Evolutionary conservation across 2,888 invertebrate species (phyloP).

Genomic region (Platycnemis pennipes): DNA sequence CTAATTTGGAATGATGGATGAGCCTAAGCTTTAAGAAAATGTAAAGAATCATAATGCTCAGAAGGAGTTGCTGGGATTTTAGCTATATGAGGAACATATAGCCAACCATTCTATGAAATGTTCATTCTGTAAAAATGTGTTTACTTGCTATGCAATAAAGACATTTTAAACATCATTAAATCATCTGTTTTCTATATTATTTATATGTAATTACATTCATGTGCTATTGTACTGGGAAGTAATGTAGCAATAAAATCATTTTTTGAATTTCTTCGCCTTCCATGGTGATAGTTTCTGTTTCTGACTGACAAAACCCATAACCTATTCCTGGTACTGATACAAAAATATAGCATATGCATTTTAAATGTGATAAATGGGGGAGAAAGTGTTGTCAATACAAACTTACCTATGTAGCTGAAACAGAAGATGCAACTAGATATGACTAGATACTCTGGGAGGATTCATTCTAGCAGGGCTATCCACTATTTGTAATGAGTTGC

Average conservation of each 20-base stretch:
- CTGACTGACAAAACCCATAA: neutral
- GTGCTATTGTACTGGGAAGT: slow-evolving; percentile 40
- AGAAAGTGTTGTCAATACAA: too few relatives aligned
- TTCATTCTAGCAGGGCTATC: too few relatives aligned
- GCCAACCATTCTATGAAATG: slow-evolving; percentile 59
- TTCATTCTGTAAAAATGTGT: slow-evolving; percentile 67
- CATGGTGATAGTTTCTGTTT: slow-evolving; percentile 1
- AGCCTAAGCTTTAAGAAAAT: slow-evolving; percentile 7
- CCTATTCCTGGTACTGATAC: neutral
- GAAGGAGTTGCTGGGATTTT: slow-evolving; percentile 6
- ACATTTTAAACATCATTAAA: slow-evolving; percentile 54
- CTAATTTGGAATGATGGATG: slow-evolving; percentile 53
- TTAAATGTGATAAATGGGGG: too few relatives aligned
- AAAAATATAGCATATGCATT: too few relatives aligned
- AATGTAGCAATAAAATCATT: slow-evolving; percentile 39
- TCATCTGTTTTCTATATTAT: slow-evolving; percentile 34
- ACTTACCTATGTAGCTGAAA: too few relatives aligned
- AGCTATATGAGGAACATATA: slow-evolving; percentile 51
- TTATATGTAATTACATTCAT: slow-evolving; percentile 47
- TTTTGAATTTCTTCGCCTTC: neutral
- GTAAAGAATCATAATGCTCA: slow-evolving; percentile 33
- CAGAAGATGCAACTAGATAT: too few relatives aligned
- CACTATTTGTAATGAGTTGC: too few relatives aligned
- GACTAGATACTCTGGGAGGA: too few relatives aligned
- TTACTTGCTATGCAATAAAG: slow-evolving; percentile 65